phyloP scores from a whole-genome alignment of 2,797 vertebrate genomes.

The Sitta carolinensis region DNA sequence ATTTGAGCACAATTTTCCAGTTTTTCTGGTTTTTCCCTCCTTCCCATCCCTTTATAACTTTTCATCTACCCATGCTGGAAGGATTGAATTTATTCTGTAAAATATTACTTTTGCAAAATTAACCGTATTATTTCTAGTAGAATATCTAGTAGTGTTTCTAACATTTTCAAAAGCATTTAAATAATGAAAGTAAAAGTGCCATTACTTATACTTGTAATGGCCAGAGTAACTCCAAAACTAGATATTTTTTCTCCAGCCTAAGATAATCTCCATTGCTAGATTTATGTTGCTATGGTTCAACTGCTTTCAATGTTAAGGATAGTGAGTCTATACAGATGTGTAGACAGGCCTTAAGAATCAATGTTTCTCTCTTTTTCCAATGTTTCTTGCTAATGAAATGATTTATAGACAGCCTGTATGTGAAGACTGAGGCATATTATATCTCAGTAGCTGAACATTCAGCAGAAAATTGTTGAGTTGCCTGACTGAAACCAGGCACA shows the following conservation, averaged over 20 bases:
- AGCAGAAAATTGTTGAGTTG: neutral
- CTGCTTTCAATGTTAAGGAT: neutral
- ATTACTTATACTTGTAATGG: neutral
- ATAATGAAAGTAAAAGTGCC: neutral
- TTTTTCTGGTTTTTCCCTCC: neutral
- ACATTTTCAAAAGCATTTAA: neutral
- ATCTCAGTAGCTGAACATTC: neutral
- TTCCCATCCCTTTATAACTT: neutral
- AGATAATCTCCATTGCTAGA: neutral
- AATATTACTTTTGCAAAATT: neutral
- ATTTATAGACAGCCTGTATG: neutral
- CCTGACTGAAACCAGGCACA: neutral
- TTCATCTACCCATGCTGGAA: neutral
- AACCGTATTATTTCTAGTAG: neutral
- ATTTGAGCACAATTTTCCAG: neutral
- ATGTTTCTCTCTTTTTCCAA: neutral
- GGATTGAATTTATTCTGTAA: neutral
- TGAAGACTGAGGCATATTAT: neutral
- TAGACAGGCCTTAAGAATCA: neutral
- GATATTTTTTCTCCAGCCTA: neutral
- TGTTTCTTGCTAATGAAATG: neutral
- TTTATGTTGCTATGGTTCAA: neutral
- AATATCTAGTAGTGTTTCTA: neutral
- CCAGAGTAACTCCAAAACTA: neutral
- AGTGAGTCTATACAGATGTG: neutral